Conservation (phyloP, 2,113 vertebrate genomes). For the Dunckerocampus dactyliophorus region DNA sequence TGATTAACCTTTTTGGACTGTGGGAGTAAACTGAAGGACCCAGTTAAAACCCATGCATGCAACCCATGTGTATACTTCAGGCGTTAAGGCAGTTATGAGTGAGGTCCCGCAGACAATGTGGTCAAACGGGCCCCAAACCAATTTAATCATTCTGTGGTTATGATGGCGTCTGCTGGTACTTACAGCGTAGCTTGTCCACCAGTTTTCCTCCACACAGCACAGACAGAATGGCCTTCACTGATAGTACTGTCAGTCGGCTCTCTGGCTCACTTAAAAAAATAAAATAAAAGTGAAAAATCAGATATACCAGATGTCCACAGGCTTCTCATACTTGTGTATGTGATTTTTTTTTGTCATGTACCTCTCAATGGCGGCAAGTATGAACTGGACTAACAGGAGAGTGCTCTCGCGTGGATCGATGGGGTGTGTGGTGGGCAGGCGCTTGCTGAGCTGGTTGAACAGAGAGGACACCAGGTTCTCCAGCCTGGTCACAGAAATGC, state of each 20-base stretch:
- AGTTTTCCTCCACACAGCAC: constrained; percentile 93
- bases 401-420: constrained; percentile 86
- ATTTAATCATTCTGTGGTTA: neutral
- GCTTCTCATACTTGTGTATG: neutral
- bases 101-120: neutral
- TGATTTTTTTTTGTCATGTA: constrained; percentile 13
- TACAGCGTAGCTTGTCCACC: constrained; percentile 93
- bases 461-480: constrained; percentile 90
- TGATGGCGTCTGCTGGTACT: constrained; percentile 63
- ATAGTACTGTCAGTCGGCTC: constrained; percentile 87
- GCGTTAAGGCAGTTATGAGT: too few species aligned
- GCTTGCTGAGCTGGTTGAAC: constrained; percentile 91
- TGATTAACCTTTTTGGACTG: too few species aligned
- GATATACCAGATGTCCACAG: neutral
- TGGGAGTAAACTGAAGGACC: too few species aligned
- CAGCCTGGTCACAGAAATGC: constrained; percentile 82
- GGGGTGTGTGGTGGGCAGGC: constrained; percentile 87
- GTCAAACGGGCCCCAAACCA: neutral
- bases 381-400: constrained; percentile 84
- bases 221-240: constrained; percentile 89
- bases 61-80: too few species aligned
- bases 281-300: constrained; percentile 18
- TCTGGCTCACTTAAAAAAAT: constrained; percentile 82
- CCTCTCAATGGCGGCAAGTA: constrained; percentile 85
- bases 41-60: too few species aligned